A percentile compares a stretch with the other conserved stretches of the same genome.
Evolutionary conservation across 2,797 vertebrate genomes (phyloP).

Genomic region (Meriones psammophilus): DNA sequence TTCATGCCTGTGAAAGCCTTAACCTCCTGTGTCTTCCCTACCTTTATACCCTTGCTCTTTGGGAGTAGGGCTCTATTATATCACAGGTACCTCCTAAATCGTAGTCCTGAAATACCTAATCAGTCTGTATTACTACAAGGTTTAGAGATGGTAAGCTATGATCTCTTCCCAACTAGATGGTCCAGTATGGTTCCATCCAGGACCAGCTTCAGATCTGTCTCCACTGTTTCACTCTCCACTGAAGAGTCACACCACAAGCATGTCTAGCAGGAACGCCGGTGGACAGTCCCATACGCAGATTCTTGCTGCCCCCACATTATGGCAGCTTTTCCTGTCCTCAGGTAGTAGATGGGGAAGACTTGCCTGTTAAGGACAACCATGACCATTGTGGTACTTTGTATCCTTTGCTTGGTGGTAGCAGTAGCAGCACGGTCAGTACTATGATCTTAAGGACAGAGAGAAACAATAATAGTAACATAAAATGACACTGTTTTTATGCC

Average conservation of each 20-base stretch:
- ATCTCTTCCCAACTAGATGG: not conserved
- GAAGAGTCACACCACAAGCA: not conserved
- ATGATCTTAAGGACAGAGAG: not conserved
- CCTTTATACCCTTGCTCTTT: conserved; percentile 91
- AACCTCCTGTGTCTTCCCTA: conserved; percentile 92
- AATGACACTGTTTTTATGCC: not conserved
- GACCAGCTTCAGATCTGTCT: not conserved
- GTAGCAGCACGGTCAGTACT: not conserved
- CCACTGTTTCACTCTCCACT: not conserved
- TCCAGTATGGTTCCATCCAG: not conserved
- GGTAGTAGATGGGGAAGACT: not conserved
- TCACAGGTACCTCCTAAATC: conserved; percentile 90
- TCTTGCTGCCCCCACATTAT: not conserved
- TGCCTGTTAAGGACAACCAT: not conserved
- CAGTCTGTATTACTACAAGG: not conserved
- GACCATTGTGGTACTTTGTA: not conserved
- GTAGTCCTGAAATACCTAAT: conserved; percentile 93
- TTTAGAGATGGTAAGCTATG: not conserved
- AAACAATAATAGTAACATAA: too few species aligned
- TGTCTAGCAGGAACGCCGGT: not conserved
- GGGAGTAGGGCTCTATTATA: conserved; percentile 89
- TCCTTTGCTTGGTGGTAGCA: not conserved
- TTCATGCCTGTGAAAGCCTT: conserved; percentile 95
- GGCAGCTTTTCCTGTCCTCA: not conserved
- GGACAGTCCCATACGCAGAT: not conserved